These are phyloP conservation scores for Aulostomus chinensis DNA, from an alignment of 2,797 vertebrate species.

Conservation along the genomic window DNA sequence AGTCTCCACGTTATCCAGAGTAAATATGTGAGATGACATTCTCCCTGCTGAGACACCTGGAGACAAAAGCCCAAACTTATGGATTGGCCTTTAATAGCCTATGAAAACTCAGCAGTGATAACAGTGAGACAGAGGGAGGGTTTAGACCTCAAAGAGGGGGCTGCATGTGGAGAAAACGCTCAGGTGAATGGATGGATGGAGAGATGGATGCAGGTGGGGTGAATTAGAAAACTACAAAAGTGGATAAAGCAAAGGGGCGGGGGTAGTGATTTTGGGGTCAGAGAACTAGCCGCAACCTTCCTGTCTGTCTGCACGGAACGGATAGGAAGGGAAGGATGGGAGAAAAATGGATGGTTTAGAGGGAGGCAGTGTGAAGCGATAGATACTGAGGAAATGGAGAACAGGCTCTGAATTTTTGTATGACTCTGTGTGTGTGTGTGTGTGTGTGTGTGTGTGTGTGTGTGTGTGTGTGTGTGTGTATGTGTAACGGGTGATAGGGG, in stretches of 20 bases:
- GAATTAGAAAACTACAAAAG: slow-evolving; percentile 39
- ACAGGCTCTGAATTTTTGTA: slow-evolving; percentile 33
- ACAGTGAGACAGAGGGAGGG: slow-evolving; percentile 23
- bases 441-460: slow-evolving; percentile 19
- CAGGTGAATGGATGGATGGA: slow-evolving; percentile 29
- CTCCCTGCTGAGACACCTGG: slow-evolving; percentile 39
- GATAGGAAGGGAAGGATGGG: slow-evolving; percentile 34
- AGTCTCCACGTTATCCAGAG: slow-evolving; percentile 53
- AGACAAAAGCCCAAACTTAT: slow-evolving; percentile 50
- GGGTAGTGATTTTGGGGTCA: slow-evolving; percentile 43
- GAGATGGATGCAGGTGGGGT: slow-evolving; percentile 21
- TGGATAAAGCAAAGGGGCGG: slow-evolving; percentile 24
- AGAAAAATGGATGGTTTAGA: slow-evolving; percentile 48
- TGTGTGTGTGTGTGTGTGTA: slow-evolving; percentile 25
- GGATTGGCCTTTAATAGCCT: slow-evolving; percentile 45
- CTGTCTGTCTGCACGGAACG: slow-evolving; percentile 40
- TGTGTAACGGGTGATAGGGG: slow-evolving; percentile 51
- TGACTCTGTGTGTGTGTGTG: slow-evolving; percentile 7
- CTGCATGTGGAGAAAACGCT: slow-evolving; percentile 30
- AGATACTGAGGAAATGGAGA: slow-evolving; percentile 52
- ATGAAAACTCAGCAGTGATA: slow-evolving; percentile 24
- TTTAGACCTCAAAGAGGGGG: slow-evolving; percentile 12
- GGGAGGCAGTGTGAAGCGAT: slow-evolving; percentile 42
- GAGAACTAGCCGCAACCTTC: slow-evolving; percentile 31
- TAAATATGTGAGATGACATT: slow-evolving; percentile 65